Evolutionary conservation across 1,140 invertebrate species (phyloP), one percentile per base, ranked within the genome.

Genomic region (Olivierus martensii): DNA sequence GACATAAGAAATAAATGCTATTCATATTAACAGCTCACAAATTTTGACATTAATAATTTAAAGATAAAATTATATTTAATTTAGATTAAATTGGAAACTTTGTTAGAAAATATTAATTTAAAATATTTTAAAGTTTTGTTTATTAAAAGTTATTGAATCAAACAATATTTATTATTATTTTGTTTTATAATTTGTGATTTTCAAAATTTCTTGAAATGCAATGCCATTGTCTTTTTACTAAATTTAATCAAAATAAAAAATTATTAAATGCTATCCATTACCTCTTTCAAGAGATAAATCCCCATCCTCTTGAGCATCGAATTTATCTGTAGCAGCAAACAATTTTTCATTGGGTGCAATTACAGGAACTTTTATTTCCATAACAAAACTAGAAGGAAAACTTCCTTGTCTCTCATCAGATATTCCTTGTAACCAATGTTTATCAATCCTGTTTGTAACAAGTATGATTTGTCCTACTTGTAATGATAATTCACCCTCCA

Each of bases 221-320:
- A n/a, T n/a, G n/a, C n/a, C n/a, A n/a, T n/a, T n/a, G n/a, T n/a
- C n/a, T n/a, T n/a, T n/a, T n/a, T n/a, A n/a, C 28, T 28, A 28
- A 28, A 22, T 48, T 9, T 46, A 17, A 37, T 2, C 9, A 28
- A 28, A 28, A 28, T 28, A 53, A 34, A 49, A 36, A 46, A 36
- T 28, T 36, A n/a, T n/a, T n/a, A n/a, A n/a, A n/a, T n/a, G n/a
- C 19, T 15, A 35, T 37, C 15, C 36, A 44, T 46, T 41, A 55
- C 60, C 60, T 43, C 37, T 50, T 15, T 53, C 36, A 21, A 62
- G 53, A n/a, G 48, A 46, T 11, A 62, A 28, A 46, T 62, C 60
- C 15, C 60, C 60, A 38, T 60, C 56, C 22, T 57, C 49, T 37
- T 51, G 46, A 46, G 59, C 53, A 44, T 21, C 15, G 19, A 61